Evolutionary conservation across 2,888 invertebrate genomes (phyloP), one percentile per base, ranked within the genome.

Genomic region (Pelosia muscerda): DNA sequence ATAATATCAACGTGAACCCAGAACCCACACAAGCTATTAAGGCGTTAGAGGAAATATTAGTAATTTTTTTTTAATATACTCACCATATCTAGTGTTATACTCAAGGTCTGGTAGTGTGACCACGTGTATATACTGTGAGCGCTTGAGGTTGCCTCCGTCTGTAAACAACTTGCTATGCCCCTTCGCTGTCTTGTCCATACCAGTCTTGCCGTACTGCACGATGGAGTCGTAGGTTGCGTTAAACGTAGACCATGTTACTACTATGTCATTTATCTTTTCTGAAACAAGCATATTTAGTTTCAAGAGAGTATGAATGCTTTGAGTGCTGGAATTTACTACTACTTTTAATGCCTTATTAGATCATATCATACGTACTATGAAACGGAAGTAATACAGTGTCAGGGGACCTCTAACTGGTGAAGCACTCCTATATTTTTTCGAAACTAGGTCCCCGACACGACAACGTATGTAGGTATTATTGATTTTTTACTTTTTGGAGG

Each of bases 201-300:
- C 95, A 6, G 90, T 92, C 72, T 96, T 95, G 1, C 98, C 98
- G 87, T 97, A 98, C 87, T 97, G 96, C 28, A 98, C 98, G 38
- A 96, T 82, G 0, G 97, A 97, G 70, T 95, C 94, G 19, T 92
- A 80, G 0, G 97, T 96, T 78, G 96, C 92, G 84, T 96, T 96
- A 84, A 96, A 96, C 13, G 98, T 98, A 2, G 97, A 96, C 98
- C 98, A 98, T 75, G 98, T 98, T 97, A 97, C 89, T 98, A 98
- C 71, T 95, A 79, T 78, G 55, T 79, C 68, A 31, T 79, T 79
- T 2, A 38, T 57, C 49, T 76, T 72, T 2, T 79, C 97, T 97
- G 87, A 1, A 79, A 89, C 19, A 64, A 83, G 70, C 54, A 34
- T 38, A 34, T 22, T 53, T 0, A 1, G 10, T 19, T 53, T 15